phyloP scores from a whole-genome alignment of 2,113 vertebrate species.

The Brachyhypopomus gauderio region DNA sequence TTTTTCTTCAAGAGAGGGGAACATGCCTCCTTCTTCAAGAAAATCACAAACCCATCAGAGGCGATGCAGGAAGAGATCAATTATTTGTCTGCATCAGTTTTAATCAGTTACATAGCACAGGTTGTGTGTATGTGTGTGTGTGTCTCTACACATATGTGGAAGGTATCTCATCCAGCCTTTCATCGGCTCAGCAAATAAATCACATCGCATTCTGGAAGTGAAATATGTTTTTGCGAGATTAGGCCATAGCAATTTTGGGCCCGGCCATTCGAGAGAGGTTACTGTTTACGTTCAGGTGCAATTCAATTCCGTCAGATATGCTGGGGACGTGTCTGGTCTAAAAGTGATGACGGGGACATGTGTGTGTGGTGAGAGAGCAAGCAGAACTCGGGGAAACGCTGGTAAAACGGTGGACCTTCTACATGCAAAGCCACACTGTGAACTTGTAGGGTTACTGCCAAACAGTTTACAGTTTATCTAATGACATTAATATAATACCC shows the following conservation, averaged over 20 bases:
- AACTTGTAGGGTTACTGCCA: neutral
- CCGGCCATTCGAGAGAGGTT: neutral
- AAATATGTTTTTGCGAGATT: neutral
- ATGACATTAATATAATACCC: neutral
- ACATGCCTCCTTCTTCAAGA: neutral
- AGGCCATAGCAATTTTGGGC: neutral
- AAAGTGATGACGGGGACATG: neutral
- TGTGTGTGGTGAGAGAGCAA: neutral
- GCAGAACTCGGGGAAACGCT: neutral
- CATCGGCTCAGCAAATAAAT: neutral
- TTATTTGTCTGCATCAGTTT: too few relatives aligned
- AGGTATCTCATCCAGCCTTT: neutral
- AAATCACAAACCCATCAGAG: too few relatives aligned
- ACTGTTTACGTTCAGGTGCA: constrained; percentile 18
- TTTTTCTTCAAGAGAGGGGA: neutral
- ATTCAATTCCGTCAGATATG: constrained; percentile 3
- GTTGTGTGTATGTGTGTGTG: neutral
- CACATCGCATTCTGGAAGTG: neutral
- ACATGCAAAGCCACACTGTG: neutral
- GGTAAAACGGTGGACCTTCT: neutral
- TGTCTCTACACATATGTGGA: neutral
- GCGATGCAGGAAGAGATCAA: too few relatives aligned
- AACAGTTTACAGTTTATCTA: neutral
- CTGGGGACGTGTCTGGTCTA: neutral
- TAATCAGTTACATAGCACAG: too few relatives aligned